phyloP scores from a whole-genome alignment of 2,888 invertebrate genomes.

The Papilio protenor region DNA sequence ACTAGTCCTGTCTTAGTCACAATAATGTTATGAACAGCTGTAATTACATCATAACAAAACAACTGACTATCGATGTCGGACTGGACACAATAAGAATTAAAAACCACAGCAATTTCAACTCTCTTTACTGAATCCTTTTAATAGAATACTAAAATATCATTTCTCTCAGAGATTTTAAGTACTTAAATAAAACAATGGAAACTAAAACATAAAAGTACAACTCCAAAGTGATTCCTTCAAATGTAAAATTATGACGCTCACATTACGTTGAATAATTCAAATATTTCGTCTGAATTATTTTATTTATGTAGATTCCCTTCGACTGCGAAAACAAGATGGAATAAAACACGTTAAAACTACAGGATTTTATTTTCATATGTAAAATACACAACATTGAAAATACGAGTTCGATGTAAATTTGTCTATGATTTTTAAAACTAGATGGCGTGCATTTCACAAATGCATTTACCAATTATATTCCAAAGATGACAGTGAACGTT shows the following conservation, averaged over 20 bases:
- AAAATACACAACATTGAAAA: background rate
- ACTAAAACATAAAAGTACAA: background rate
- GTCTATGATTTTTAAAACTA: background rate
- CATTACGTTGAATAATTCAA: slow-evolving; percentile 27
- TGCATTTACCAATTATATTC: background rate
- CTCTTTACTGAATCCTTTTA: no score
- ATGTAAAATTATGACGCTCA: slow-evolving; percentile 15
- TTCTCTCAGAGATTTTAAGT: no score
- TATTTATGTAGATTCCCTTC: slow-evolving; percentile 10
- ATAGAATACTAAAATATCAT: no score
- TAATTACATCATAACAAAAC: slow-evolving; percentile 3
- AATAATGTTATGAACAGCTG: background rate
- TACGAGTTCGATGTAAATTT: background rate
- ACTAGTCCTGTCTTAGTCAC: slow-evolving; percentile 5
- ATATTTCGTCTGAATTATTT: slow-evolving; percentile 17
- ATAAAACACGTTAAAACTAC: background rate
- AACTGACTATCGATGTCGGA: background rate
- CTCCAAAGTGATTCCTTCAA: background rate
- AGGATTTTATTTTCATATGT: background rate
- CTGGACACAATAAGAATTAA: background rate
- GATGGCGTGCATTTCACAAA: background rate
- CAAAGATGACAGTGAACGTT: background rate
- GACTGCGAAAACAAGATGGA: background rate
- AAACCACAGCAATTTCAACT: background rate
- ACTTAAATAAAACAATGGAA: background rate